These are phyloP conservation scores for western clawed frog (Xenopus tropicalis) DNA, from an alignment of 2,113 vertebrate species.

Conservation along the genomic window DNA sequence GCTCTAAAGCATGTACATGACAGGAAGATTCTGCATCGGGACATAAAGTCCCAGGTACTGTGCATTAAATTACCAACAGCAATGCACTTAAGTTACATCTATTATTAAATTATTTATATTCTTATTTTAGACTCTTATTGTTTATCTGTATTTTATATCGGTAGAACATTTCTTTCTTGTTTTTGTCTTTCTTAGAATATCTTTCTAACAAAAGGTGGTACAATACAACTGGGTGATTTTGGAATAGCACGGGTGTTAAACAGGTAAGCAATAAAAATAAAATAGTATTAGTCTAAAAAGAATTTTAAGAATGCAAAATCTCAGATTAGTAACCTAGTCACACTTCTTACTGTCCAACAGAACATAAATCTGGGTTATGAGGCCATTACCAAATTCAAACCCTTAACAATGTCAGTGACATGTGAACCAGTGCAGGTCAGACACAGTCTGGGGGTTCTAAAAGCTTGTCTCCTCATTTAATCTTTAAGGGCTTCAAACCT, in stretches of 20 bases:
- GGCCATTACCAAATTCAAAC: no score
- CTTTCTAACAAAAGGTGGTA: constrained; percentile 96
- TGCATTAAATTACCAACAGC: neutral
- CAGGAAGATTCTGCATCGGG: constrained; percentile 94
- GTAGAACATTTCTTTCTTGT: neutral
- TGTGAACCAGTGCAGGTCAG: no score
- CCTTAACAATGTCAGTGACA: no score
- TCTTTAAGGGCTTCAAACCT: no score
- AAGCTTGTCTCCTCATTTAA: no score
- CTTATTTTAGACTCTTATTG: neutral
- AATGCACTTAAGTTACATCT: neutral
- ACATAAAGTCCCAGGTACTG: constrained; percentile 96
- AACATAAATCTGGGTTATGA: no score
- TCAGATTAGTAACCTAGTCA: no score
- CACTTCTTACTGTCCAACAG: no score
- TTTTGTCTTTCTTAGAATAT: constrained; percentile 75
- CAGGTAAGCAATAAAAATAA: constrained; percentile 68
- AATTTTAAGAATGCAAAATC: no score
- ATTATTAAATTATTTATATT: neutral
- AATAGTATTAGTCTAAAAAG: no score
- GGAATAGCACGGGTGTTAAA: constrained; percentile 95
- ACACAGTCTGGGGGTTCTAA: no score
- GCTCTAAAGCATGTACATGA: constrained; percentile 95
- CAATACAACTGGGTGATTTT: constrained; percentile 94
- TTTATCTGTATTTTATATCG: neutral